A percentile compares a stretch with the other conserved stretches of the same genome.
phyloP scores from a whole-genome alignment of 1,140 invertebrate genomes.

The Eriocheir sinensis region DNA sequence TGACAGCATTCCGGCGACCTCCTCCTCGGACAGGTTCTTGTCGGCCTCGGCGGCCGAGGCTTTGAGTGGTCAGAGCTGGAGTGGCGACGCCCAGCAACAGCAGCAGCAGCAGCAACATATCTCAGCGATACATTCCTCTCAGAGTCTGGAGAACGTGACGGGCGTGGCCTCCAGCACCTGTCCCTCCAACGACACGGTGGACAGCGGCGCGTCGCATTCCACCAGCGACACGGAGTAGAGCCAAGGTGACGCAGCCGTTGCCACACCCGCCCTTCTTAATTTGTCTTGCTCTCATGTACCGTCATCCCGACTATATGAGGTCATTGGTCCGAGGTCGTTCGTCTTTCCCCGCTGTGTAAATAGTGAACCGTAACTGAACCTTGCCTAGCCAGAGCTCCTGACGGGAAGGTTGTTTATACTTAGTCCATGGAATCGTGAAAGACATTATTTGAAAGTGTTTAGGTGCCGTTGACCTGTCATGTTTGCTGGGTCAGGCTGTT shows the following conservation, averaged over 20 bases:
- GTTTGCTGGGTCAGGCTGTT: too few relatives aligned
- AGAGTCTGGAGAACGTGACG: conserved; percentile 45
- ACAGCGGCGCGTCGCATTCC: conserved; percentile 61
- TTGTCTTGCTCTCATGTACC: too few relatives aligned
- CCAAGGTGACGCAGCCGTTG: conserved; percentile 14
- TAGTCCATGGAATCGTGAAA: too few relatives aligned
- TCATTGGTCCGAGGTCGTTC: too few relatives aligned
- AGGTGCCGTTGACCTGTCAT: too few relatives aligned
- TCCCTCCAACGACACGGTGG: conserved; percentile 63
- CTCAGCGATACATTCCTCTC: conserved; percentile 65
- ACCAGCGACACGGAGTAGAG: conserved; percentile 64
- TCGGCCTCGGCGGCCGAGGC: conserved; percentile 11
- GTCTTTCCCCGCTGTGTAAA: too few relatives aligned
- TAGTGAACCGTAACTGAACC: too few relatives aligned
- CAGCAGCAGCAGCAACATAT: conserved; percentile 21
- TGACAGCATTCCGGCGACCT: conserved; percentile 44
- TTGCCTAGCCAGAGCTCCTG: too few relatives aligned
- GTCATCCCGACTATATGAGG: too few relatives aligned
- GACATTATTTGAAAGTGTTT: too few relatives aligned
- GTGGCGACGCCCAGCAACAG: not conserved
- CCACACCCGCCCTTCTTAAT: not conserved
- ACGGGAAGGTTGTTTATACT: too few relatives aligned
- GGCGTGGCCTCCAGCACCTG: conserved; percentile 64
- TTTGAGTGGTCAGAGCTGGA: conserved; percentile 36
- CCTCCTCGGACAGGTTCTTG: conserved; percentile 57